Conservation (phyloP, 1,140 invertebrate genomes). For the Whitmania pigra region DNA sequence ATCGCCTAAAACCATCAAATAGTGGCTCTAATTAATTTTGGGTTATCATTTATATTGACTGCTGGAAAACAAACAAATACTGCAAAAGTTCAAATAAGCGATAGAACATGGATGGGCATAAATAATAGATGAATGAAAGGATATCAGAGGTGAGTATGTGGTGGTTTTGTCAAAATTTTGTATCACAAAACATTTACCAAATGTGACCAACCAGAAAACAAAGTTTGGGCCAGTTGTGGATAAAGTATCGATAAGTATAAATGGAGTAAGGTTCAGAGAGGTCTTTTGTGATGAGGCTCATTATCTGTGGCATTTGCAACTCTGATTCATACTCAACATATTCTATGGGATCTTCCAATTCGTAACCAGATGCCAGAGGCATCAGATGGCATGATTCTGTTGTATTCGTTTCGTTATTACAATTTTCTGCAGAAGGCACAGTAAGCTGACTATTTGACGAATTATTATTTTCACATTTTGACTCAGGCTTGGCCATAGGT, state of each 20-base stretch:
- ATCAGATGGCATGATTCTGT: not conserved
- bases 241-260: conserved; percentile 99
- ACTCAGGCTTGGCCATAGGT: no score
- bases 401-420: not conserved
- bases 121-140: no score
- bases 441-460: no score
- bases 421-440: not conserved
- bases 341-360: conserved; percentile 26
- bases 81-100: no score
- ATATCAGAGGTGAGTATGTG: no score
- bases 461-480: no score
- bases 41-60: no score
- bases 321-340: conserved; percentile 74
- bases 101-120: no score
- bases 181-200: not conserved
- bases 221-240: conserved; percentile 98
- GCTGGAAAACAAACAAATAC: no score
- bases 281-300: conserved; percentile 96
- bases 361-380: not conserved
- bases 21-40: no score
- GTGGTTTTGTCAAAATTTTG: no score
- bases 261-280: conserved; percentile 98
- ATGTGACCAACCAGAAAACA: conserved; percentile 73
- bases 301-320: conserved; percentile 85
- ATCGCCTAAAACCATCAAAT: conserved; percentile 44